Percentiles rank a stretch among this genome's conserved stretches.
These are phyloP conservation scores for Dasypolia templi DNA, from an alignment of 2,888 invertebrate species.

Conservation along the genomic window DNA sequence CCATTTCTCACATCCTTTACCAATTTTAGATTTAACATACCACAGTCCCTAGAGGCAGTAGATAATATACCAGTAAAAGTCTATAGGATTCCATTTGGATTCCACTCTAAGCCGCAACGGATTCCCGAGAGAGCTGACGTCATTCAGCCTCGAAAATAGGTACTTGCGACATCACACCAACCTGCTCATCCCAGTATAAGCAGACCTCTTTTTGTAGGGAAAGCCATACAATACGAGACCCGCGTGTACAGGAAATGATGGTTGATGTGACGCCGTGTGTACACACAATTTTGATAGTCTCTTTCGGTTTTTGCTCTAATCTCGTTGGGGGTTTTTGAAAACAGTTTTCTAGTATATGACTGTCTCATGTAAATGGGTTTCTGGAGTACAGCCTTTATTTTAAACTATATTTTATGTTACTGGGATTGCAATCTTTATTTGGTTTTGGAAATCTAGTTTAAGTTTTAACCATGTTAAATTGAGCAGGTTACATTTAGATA, in stretches of 20 bases:
- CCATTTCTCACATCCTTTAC: conserved; percentile 48
- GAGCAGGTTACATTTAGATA: not conserved
- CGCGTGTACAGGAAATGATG: not conserved
- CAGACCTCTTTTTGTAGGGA: not conserved
- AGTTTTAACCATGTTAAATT: not conserved
- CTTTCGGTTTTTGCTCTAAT: conserved; percentile 33
- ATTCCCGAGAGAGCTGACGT: conserved; percentile 64
- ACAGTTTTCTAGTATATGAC: not conserved
- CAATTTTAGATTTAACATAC: conserved; percentile 65
- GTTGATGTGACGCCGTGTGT: not conserved
- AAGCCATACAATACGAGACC: not conserved
- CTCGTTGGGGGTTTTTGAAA: conserved; percentile 9
- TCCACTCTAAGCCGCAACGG: conserved; percentile 58
- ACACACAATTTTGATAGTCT: conserved; percentile 32
- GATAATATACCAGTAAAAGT: conserved; percentile 63
- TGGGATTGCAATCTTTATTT: not conserved
- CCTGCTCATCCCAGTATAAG: not conserved
- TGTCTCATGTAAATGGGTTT: not conserved
- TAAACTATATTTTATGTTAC: not conserved
- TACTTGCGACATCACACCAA: conserved; percentile 21
- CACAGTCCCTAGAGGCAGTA: conserved; percentile 46
- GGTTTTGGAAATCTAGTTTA: not conserved
- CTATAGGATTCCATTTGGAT: conserved; percentile 65
- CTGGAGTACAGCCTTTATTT: not conserved
- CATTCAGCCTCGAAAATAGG: conserved; percentile 60